Percentiles rank a stretch among this genome's conserved stretches.
Conservation (phyloP, 2,113 vertebrate species). For the Cettia cetti region DNA sequence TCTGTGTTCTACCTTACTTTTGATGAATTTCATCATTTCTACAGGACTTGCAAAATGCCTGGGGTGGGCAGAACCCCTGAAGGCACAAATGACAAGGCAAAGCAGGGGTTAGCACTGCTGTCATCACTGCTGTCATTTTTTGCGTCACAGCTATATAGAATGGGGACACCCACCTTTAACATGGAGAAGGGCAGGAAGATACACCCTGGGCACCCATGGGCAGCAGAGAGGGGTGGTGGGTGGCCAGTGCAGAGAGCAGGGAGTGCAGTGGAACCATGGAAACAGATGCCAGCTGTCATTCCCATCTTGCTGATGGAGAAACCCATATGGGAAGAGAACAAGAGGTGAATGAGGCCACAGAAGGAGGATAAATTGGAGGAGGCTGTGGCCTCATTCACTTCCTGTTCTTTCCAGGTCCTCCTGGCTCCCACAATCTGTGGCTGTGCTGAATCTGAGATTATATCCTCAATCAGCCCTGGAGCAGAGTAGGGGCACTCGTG, state of each 20-base stretch:
- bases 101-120: background rate
- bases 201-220: background rate
- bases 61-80: background rate
- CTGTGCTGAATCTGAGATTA: background rate
- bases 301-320: background rate
- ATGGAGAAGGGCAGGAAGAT: background rate
- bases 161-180: background rate
- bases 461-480: background rate
- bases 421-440: background rate
- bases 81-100: background rate
- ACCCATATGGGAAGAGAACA: constrained; percentile 6
- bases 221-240: background rate
- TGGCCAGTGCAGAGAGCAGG: background rate
- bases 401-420: background rate
- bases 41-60: background rate
- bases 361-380: background rate
- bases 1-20: background rate
- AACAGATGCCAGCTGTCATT: constrained; percentile 33
- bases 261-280: rapidly evolving
- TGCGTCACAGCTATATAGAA: background rate
- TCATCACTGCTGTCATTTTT: background rate
- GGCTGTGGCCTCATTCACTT: background rate
- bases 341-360: constrained; percentile 38
- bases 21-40: background rate
- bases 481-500: background rate